phyloP scores from a whole-genome alignment of 2,113 vertebrate species.

The Oreochromis spilurus region DNA sequence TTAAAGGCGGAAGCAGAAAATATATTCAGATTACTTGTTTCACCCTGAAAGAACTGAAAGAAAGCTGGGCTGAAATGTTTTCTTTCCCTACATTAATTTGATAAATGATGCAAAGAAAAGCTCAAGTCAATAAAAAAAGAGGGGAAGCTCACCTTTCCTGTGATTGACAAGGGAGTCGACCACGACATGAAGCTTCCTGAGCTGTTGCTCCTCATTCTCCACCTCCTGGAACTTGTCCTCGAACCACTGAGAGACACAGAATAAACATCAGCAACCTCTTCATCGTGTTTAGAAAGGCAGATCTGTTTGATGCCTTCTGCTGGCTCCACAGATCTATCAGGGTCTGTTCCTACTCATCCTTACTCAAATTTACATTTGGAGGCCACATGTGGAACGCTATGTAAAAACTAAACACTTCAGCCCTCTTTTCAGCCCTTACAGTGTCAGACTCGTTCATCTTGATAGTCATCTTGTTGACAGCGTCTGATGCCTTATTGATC shows the following conservation, averaged over 20 bases:
- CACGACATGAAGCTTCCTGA: slow-evolving; percentile 86
- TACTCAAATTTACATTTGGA: background rate
- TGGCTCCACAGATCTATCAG: background rate
- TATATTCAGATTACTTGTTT: background rate
- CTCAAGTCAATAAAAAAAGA: background rate
- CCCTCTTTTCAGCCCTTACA: slow-evolving; percentile 69
- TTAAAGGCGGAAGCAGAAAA: background rate
- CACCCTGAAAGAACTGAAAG: background rate
- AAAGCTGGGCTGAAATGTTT: background rate
- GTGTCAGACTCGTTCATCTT: slow-evolving; percentile 96
- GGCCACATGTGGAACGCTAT: background rate
- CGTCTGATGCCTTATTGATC: slow-evolving; percentile 93
- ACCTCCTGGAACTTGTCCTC: slow-evolving; percentile 96
- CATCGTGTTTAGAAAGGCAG: background rate
- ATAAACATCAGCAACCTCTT: background rate
- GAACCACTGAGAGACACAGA: slow-evolving; percentile 82
- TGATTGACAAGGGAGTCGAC: slow-evolving; percentile 91
- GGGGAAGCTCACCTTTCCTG: slow-evolving; percentile 82
- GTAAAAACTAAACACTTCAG: background rate
- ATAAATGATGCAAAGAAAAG: background rate
- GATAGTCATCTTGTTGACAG: slow-evolving; percentile 97
- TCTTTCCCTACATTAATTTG: background rate
- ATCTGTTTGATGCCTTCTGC: background rate
- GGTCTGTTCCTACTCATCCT: background rate
- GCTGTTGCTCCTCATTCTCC: slow-evolving; percentile 89